Conservation (phyloP, 2,888 invertebrate genomes). For the Lampropteryx suffumata region DNA sequence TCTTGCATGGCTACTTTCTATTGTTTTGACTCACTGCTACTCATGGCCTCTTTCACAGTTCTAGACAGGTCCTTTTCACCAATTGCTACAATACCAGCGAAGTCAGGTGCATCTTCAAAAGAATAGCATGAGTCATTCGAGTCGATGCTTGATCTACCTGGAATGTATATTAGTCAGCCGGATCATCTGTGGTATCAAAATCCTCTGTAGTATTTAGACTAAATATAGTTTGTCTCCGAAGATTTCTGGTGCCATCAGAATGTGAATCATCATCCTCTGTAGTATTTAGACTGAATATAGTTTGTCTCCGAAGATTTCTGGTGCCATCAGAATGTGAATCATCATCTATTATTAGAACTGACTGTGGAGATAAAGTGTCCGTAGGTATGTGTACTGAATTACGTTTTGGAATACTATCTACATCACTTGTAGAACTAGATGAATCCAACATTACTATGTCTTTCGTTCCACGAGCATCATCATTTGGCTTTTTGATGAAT, state of each 20-base stretch:
- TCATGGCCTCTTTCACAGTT: background rate
- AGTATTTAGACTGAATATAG: background rate
- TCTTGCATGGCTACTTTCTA: slow-evolving; percentile 7
- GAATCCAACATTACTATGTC: background rate
- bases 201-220: background rate
- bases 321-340: background rate
- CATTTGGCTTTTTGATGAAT: background rate
- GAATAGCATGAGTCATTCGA: background rate
- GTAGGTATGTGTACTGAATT: no score
- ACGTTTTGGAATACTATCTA: no score
- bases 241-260: background rate
- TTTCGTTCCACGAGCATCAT: background rate
- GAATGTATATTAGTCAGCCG: background rate
- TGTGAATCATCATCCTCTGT: background rate
- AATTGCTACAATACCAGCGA: no score
- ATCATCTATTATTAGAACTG: no score
- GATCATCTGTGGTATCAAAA: background rate
- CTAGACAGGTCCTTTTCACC: background rate
- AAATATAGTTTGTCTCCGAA: background rate
- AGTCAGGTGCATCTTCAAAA: background rate
- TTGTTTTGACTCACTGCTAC: background rate
- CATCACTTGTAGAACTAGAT: background rate
- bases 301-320: background rate
- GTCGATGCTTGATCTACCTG: background rate
- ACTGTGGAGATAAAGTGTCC: no score